phyloP scores from a whole-genome alignment of 2,888 invertebrate genomes.

The Perizoma flavofasciatum region DNA sequence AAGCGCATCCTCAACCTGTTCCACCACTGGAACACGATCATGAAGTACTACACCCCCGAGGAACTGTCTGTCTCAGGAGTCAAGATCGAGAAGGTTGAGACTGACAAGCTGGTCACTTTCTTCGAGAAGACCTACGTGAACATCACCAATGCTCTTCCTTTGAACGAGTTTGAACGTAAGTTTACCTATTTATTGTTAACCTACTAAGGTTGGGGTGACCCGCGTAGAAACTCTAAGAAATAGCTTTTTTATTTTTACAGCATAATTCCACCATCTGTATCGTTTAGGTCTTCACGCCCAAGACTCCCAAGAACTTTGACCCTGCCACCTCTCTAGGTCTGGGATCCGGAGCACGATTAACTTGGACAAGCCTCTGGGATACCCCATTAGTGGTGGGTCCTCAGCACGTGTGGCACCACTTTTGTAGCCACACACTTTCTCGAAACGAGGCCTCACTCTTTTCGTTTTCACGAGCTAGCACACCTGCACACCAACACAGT shows the following conservation, averaged over 20 bases:
- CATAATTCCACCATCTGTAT: conserved; percentile 83
- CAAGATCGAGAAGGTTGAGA: conserved; percentile 84
- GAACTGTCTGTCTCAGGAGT: conserved; percentile 86
- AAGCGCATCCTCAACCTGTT: conserved; percentile 84
- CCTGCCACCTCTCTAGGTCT: conserved; percentile 76
- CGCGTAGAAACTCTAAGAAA: too few relatives aligned
- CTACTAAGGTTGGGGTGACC: too few relatives aligned
- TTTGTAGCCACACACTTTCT: too few relatives aligned
- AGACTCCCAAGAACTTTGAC: conserved; percentile 62
- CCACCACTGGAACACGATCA: conserved; percentile 82
- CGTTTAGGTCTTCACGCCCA: conserved; percentile 51
- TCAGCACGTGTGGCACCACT: too few relatives aligned
- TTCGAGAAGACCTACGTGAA: conserved; percentile 87
- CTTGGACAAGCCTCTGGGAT: conserved; percentile 83
- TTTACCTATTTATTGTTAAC: too few relatives aligned
- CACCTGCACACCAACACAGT: too few relatives aligned
- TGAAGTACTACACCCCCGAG: conserved; percentile 85
- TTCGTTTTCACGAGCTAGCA: too few relatives aligned
- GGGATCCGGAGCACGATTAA: conserved; percentile 77
- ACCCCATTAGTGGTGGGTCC: too few relatives aligned
- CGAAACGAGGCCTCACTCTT: too few relatives aligned
- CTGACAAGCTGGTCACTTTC: conserved; percentile 87
- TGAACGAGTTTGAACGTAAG: conserved; percentile 23
- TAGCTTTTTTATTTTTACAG: too few relatives aligned
- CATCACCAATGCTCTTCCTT: conserved; percentile 63